Percentiles rank a stretch among this genome's conserved stretches.
Conservation (phyloP, 2,113 vertebrate genomes). For the Galemys pyrenaicus region DNA sequence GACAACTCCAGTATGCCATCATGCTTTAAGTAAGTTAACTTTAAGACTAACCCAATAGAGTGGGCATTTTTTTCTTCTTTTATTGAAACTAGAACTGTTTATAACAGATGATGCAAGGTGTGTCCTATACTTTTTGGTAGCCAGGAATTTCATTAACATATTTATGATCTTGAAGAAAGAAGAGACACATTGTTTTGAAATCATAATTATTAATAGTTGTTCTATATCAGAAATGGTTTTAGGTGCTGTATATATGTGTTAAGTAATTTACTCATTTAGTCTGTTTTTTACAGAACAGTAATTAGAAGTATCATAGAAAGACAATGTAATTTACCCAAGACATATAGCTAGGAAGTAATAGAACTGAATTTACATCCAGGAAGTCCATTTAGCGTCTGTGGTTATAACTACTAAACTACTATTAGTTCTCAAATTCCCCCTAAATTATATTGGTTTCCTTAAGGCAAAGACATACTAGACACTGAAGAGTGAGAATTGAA, state of each 20-base stretch:
- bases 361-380: neutral
- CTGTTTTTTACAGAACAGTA: slow-evolving; percentile 17
- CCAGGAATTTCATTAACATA: slow-evolving; percentile 21
- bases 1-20: neutral
- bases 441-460: neutral
- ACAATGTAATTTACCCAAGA: neutral
- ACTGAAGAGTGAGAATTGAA: neutral
- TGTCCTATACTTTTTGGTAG: neutral
- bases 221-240: neutral
- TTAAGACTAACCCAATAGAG: neutral
- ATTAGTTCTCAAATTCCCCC: neutral
- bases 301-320: neutral
- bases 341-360: neutral
- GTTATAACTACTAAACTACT: neutral
- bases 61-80: neutral
- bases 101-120: neutral
- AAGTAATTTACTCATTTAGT: neutral
- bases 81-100: neutral
- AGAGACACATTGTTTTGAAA: neutral
- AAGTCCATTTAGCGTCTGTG: neutral
- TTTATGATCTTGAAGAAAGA: neutral
- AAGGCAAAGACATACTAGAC: neutral
- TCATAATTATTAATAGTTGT: neutral
- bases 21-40: neutral
- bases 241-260: neutral